phyloP scores from a whole-genome alignment of 2,113 vertebrate species.

The Forbesichthys agassizii region DNA sequence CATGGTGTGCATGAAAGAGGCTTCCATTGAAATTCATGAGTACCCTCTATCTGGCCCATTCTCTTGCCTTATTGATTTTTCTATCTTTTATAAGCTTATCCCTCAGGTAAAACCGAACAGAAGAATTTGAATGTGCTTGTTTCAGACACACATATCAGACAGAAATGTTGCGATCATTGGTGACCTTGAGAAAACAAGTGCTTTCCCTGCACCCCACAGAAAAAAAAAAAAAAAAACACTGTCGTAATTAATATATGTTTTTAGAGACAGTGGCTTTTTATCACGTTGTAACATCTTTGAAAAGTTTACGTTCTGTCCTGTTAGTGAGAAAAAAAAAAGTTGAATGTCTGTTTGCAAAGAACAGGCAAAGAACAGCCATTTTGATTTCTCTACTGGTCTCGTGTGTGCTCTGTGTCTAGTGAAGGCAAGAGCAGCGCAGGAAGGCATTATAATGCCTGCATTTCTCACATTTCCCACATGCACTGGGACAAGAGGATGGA shows the following conservation, averaged over 20 bases:
- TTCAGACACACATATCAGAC: slow-evolving; percentile 55
- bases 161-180: slow-evolving; percentile 54
- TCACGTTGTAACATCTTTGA: background rate
- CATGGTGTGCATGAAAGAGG: slow-evolving; percentile 43
- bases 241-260: slow-evolving; percentile 2
- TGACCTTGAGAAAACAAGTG: slow-evolving; percentile 67
- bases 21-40: slow-evolving; percentile 51
- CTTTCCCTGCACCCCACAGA: slow-evolving; percentile 22
- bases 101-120: slow-evolving; percentile 62
- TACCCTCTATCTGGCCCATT: slow-evolving; percentile 32
- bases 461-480: slow-evolving; percentile 33
- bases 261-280: slow-evolving; percentile 10
- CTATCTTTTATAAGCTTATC: slow-evolving; percentile 64
- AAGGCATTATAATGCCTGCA: slow-evolving; percentile 26
- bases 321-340: slow-evolving; percentile 15
- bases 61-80: slow-evolving; percentile 66
- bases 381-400: background rate
- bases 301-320: slow-evolving; percentile 1
- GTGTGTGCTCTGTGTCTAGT: slow-evolving; percentile 2
- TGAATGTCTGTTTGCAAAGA: background rate
- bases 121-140: slow-evolving; percentile 44
- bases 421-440: slow-evolving; percentile 4
- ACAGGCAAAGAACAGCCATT: too few relatives aligned
- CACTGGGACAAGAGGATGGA: slow-evolving; percentile 19
- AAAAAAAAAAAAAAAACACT: slow-evolving; percentile 30